Evolutionary conservation across 2,888 invertebrate genomes (phyloP), one percentile per base, ranked within the genome.

Genomic region (Rhorus exstirpatorius): DNA sequence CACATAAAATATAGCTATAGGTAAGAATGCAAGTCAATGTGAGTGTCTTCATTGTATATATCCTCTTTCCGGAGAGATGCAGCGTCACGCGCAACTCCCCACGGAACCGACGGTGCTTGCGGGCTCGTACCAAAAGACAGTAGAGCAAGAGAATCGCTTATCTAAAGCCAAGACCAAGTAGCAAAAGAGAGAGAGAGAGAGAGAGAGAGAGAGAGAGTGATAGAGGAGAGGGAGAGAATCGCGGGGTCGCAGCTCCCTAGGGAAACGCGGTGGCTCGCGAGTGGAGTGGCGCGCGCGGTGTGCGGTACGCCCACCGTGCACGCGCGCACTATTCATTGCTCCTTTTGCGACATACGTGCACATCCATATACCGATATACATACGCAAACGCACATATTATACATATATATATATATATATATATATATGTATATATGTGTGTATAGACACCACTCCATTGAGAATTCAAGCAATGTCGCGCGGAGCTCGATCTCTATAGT

Each of bases 241-340:
- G 46, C 77, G 67, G 61, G 61, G 67, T 75, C 53, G 53, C 58
- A 38, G 61, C 60, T 68, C 3, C 31, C 70, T 58, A 83, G 72
- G 74, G 72, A 53, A 76, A 55, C 79, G 63, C 58, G 24, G 77
- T 63, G 65, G 53, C 53, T 70, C 55, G 58, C 19, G 76, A 63
- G 76, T 81, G 76, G 68, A 77, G 72, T 79, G 78, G 65, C 46
- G 84, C 84, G 86, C 83, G 84, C 82, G 68, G 55, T 58, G 70
- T 61, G 84, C 84, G 86, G 84, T 86, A 87, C 87, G 87, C 87
- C 87, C 87, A 87, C 86, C 79, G 76, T 78, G 71, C 82, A 83
- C 78, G 82, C 84, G 83, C 83, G 83, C 81, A 74, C 81, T 83
- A 83, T 81, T 38, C 84, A 72, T 76, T 76, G 81, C 83, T 82